Conservation (phyloP, 2,888 invertebrate species). For the Druceiella hillmani region DNA sequence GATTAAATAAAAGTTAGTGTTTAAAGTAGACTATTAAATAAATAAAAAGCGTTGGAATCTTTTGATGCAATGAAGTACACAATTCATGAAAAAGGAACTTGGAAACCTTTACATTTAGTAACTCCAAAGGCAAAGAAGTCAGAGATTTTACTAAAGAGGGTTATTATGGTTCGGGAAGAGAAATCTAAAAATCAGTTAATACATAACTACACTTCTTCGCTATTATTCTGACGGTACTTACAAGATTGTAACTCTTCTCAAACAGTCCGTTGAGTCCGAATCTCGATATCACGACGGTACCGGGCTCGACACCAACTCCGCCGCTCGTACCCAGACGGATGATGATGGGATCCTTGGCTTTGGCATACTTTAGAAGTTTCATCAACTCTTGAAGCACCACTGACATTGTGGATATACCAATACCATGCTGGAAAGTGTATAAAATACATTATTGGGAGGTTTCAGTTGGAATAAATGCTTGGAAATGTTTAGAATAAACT, state of each 20-base stretch:
- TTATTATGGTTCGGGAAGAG: too few relatives aligned
- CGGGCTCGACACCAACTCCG: conserved; percentile 55
- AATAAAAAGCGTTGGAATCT: too few relatives aligned
- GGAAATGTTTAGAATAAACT: too few relatives aligned
- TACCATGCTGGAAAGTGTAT: conserved; percentile 69
- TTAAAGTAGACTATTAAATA: too few relatives aligned
- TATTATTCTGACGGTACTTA: conserved; percentile 29
- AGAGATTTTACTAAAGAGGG: too few relatives aligned
- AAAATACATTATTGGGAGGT: too few relatives aligned
- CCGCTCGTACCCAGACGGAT: conserved; percentile 67
- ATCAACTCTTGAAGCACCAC: conserved; percentile 66
- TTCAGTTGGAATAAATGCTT: too few relatives aligned
- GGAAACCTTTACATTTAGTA: too few relatives aligned
- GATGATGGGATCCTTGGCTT: conserved; percentile 56
- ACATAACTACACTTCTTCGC: not conserved
- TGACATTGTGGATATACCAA: conserved; percentile 68
- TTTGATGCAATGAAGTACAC: too few relatives aligned
- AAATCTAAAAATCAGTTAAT: not conserved
- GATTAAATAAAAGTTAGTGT: too few relatives aligned
- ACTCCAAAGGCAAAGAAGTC: too few relatives aligned
- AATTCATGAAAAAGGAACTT: too few relatives aligned
- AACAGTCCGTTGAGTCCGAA: conserved; percentile 57
- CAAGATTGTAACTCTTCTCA: conserved; percentile 52
- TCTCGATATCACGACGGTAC: conserved; percentile 62
- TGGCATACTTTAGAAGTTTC: conserved; percentile 63